These are phyloP conservation scores for Drosophila ficusphila DNA, from an alignment of 1,140 invertebrate genomes.

Conservation along the genomic window DNA sequence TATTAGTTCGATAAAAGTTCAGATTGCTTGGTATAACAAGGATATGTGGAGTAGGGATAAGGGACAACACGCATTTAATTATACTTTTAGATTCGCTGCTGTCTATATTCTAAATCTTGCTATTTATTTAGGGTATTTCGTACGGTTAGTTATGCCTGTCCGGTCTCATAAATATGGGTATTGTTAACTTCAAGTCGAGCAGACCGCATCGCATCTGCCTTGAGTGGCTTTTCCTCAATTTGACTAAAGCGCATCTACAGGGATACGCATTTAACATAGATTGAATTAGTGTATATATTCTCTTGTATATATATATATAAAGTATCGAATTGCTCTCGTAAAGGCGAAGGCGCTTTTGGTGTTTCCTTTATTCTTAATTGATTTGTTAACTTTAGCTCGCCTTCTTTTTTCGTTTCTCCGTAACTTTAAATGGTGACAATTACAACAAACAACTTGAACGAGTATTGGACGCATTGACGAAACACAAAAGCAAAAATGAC, in stretches of 20 bases:
- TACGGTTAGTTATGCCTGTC: constrained; percentile 10
- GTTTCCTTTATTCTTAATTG: constrained; percentile 38
- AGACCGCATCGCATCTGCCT: constrained; percentile 17
- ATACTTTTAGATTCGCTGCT: constrained; percentile 34
- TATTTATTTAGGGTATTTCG: constrained; percentile 32
- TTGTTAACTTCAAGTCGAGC: constrained; percentile 59
- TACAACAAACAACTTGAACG: constrained; percentile 53
- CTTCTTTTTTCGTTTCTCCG: neutral
- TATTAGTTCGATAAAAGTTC: constrained; percentile 18
- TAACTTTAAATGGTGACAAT: constrained; percentile 25
- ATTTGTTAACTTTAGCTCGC: constrained; percentile 26
- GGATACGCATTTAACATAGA: constrained; percentile 32
- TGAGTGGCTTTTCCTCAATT: constrained; percentile 38
- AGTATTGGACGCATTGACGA: constrained; percentile 46
- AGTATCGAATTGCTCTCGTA: constrained; percentile 55
- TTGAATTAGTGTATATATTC: constrained; percentile 36
- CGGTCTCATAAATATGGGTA: constrained; percentile 8
- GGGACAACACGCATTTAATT: constrained; percentile 5
- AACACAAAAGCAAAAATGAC: constrained; percentile 33
- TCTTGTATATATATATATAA: constrained; percentile 53
- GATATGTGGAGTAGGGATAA: neutral
- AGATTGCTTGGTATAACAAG: neutral
- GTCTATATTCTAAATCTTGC: constrained; percentile 20
- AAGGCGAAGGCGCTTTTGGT: constrained; percentile 74
- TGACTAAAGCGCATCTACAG: constrained; percentile 38